A percentile compares a stretch with the other conserved stretches of the same genome.
Conservation (phyloP, 2,797 vertebrate species). For the Sus cebifrons region DNA sequence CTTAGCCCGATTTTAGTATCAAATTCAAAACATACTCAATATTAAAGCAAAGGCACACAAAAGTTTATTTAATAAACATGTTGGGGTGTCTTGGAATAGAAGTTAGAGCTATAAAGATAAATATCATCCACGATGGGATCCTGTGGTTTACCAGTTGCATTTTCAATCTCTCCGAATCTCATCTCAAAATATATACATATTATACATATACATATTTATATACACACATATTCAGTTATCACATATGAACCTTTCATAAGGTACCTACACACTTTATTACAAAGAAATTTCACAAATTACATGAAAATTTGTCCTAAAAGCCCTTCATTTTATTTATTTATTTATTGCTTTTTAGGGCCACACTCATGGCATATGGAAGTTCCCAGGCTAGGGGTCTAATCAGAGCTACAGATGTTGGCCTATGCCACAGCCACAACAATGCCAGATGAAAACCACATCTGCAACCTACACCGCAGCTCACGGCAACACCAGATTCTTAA, state of each 20-base stretch:
- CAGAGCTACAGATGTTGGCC: no score
- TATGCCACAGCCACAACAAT: no score
- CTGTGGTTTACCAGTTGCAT: neutral
- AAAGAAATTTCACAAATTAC: constrained; percentile 5
- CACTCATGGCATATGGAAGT: no score
- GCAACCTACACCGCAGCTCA: no score
- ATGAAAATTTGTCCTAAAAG: neutral
- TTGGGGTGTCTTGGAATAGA: neutral
- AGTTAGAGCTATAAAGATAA: constrained; percentile 2
- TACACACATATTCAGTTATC: neutral
- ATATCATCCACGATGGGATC: neutral
- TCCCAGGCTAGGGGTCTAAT: no score
- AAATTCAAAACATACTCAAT: constrained; percentile 4
- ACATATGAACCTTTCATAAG: neutral
- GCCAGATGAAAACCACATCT: no score
- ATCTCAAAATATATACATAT: neutral
- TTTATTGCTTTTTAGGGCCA: no score
- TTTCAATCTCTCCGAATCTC: neutral
- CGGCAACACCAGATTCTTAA: no score
- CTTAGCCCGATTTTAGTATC: neutral
- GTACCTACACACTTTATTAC: neutral
- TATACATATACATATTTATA: no score
- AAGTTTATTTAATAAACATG: constrained; percentile 24
- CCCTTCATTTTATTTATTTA: no score
- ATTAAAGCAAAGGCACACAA: constrained; percentile 39